These are phyloP conservation scores for Melanotaenia boesemani DNA, from an alignment of 2,797 vertebrate species.

Conservation along the genomic window DNA sequence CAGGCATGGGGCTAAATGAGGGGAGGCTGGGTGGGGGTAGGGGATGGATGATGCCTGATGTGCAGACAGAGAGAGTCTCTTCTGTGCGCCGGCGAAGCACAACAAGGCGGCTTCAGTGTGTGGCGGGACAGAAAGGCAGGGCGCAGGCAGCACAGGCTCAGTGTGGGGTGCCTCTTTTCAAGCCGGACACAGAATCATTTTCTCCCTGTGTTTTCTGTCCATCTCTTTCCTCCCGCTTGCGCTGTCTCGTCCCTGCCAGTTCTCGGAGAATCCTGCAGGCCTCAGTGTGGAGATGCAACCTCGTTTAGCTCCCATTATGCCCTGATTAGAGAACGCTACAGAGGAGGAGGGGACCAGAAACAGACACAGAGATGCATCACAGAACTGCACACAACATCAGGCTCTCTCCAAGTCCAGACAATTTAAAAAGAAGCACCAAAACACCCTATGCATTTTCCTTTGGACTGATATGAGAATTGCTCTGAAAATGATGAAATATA, in stretches of 20 bases:
- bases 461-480: conserved; percentile 50
- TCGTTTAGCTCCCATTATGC: conserved; percentile 86
- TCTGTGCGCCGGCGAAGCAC: conserved; percentile 65
- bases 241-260: conserved; percentile 38
- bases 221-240: conserved; percentile 24
- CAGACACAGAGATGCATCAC: conserved; percentile 64
- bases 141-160: conserved; percentile 51
- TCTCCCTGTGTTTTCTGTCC: conserved; percentile 37
- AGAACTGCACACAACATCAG: conserved; percentile 35
- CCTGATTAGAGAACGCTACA: conserved; percentile 80
- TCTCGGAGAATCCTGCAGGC: conserved; percentile 67
- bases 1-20: conserved; percentile 70
- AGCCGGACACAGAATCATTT: conserved; percentile 65
- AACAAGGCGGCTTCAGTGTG: conserved; percentile 77
- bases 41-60: conserved; percentile 71
- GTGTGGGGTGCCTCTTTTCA: conserved; percentile 56
- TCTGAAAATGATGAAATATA: conserved; percentile 60
- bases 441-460: conserved; percentile 40
- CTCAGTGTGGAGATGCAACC: conserved; percentile 78
- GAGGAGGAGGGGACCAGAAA: conserved; percentile 72
- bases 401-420: conserved; percentile 38
- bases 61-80: conserved; percentile 80
- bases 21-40: conserved; percentile 68
- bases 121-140: conserved; percentile 67
- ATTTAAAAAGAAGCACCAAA: conserved; percentile 55